Base-by-base conservation (phyloP, 2,797 vertebrate species). In the Acestrorhynchus altus region DNA sequence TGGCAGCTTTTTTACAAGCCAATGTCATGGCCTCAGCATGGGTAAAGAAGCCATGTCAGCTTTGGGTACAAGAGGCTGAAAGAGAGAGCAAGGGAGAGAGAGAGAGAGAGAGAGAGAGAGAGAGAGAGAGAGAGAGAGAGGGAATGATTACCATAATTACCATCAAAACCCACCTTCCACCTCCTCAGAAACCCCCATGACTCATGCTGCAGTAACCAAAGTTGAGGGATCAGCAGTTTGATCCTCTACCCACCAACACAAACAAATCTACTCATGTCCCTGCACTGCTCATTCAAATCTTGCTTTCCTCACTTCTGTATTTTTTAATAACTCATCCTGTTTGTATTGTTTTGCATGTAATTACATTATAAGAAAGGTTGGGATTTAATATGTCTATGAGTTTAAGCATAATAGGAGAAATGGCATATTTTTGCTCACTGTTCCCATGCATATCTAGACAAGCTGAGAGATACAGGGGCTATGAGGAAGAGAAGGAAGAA, bases 141-240 rank as follows among this genome's bases (percentile, higher is more conserved):
- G 52, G 51, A 52, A 24, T 31, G 49, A 77, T 69, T 65, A 49
- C 26, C 44, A 70, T 51, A 47, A 59, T 60, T 44, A 72, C 52
- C 44, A 63, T 66, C 22, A 67, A n/a, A 69, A 71, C 64, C 60
- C 66, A 63, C 15, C 40, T 31, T 71, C 72, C 75, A 15, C 82
- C 82, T 81, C 82, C 67, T 74, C 74, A 79, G 44, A 44, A 35
- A 64, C n/a, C 40, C 44, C 28, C 24, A 46, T 83, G 79, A 85
- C 68, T 83, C 70, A 77, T 70, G 49, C 72, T 81, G 74, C 76
- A 79, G 78, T 67, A 71, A 26, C 51, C 16, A 40, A 81, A 70
- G 65, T 44, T 65, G 69, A 80, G 47, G 39, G 12, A 74, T 83
- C 79, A 81, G 82, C 79, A 83, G 44, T 83, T 72, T 46, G 35